Conservation (phyloP, 2,888 invertebrate species). For the Ormia ochracea region DNA sequence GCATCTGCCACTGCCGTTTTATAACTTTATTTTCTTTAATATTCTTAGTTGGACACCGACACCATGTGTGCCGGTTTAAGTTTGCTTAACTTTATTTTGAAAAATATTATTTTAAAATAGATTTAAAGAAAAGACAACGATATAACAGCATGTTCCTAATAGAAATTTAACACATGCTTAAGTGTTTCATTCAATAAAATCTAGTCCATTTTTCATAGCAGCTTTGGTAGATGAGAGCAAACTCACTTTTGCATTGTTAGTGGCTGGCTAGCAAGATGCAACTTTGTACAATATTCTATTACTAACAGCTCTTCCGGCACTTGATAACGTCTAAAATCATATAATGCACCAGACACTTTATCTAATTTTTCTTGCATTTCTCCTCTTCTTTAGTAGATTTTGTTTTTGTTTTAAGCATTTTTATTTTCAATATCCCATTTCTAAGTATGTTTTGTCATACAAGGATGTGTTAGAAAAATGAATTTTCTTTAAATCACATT, state of each 20-base stretch:
- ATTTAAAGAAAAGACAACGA: neutral
- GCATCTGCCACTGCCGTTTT: constrained; percentile 21
- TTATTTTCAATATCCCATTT: neutral
- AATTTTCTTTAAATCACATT: constrained; percentile 22
- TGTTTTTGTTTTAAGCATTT: constrained; percentile 8
- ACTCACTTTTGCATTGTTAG: neutral
- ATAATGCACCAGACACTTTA: constrained; percentile 46
- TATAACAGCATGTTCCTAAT: constrained; percentile 44
- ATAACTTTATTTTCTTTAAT: constrained; percentile 47
- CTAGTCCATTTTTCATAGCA: constrained; percentile 9
- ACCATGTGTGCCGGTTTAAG: constrained; percentile 18
- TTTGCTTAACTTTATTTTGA: constrained; percentile 30
- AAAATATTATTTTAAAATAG: constrained; percentile 15
- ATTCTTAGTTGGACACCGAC: constrained; percentile 42
- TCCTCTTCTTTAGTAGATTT: neutral
- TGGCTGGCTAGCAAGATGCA: constrained; percentile 8
- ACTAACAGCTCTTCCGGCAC: constrained; percentile 57
- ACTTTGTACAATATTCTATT: constrained; percentile 46
- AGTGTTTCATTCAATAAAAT: constrained; percentile 44
- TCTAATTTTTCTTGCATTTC: constrained; percentile 1
- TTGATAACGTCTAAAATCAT: constrained; percentile 53
- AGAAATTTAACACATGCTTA: constrained; percentile 57
- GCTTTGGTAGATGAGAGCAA: neutral
- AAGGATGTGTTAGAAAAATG: constrained; percentile 13
- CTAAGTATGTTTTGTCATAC: neutral